Evolutionary conservation across 2,888 invertebrate species (phyloP), one percentile per base, ranked within the genome.

Genomic region (Auanema sp.): DNA sequence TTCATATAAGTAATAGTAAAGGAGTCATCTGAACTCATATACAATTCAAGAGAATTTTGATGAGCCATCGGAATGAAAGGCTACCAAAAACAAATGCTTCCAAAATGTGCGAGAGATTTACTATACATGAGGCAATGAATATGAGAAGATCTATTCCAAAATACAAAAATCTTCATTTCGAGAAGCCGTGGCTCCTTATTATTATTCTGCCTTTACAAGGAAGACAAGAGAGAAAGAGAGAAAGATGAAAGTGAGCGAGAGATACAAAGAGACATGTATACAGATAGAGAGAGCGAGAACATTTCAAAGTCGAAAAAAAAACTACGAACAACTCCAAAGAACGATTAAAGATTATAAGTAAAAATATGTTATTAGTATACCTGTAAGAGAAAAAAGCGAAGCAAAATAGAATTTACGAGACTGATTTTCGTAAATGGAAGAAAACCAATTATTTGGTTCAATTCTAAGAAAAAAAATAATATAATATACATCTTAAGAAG

Each of bases 171-270:
- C 33, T 33, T 33, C 33, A n/a, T n/a, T n/a, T n/a, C 8, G 33
- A 5, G 33, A 5, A 33, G 33, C 8, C 33, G 33, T 33, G 12
- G 51, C 51, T n/a, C 12, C 24, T 50, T 50, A 33, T 33, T 33
- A 8, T 33, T 33, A 8, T 33, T 16, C 21, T 21, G 47, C 47
- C 47, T 50, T 23, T 43, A n/a, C 1, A 50, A 47, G 49, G 23
- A 58, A 21, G 33, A 23, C 4, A 23, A 51, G 40, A 25, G n/a
- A 51, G 33, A 25, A 14, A n/a, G 25, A 18, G 23, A 24, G n/a
- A 47, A 21, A 10, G 11, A 42, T 23, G 14, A 23, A 58, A 41
- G 41, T 58, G 23, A 58, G 51, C 25, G 58, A 50, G 43, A 14
- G n/a, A 43, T 11, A 43, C 12, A 12, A 14, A 43, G 43, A 43